Conservation (phyloP, 2,888 invertebrate species). For the Cantharis rustica region DNA sequence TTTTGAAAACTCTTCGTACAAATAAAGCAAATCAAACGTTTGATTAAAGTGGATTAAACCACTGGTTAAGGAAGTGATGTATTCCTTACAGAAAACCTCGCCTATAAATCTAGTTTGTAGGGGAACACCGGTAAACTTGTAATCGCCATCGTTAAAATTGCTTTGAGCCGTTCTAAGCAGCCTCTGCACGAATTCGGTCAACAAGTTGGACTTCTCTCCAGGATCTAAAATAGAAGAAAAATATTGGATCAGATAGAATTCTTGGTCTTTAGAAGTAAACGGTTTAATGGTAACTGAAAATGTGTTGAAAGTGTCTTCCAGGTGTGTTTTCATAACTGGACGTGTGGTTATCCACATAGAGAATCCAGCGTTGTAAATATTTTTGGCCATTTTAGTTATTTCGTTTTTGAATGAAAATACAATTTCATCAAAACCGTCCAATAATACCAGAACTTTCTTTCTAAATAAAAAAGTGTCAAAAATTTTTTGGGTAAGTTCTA, state of each 20-base stretch:
- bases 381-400: background rate
- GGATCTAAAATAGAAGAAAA: background rate
- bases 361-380: background rate
- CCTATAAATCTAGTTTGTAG: background rate
- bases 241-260: background rate
- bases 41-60: background rate
- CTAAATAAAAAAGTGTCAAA: background rate
- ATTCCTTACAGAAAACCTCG: background rate
- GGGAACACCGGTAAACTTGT: slow-evolving; percentile 4
- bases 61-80: background rate
- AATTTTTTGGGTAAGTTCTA: background rate
- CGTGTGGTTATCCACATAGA: slow-evolving; percentile 8
- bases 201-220: background rate
- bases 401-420: background rate
- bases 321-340: slow-evolving; percentile 1
- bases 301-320: slow-evolving; percentile 1
- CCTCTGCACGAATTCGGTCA: background rate
- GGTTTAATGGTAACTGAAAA: slow-evolving; percentile 2
- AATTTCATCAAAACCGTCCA: slow-evolving; percentile 15
- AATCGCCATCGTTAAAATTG: background rate
- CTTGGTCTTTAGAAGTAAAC: background rate
- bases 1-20: slow-evolving; percentile 3
- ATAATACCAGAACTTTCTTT: background rate
- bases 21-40: slow-evolving; percentile 8
- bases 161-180: background rate